phyloP scores from a whole-genome alignment of 2,888 invertebrate species.

The Agrotis segetum region DNA sequence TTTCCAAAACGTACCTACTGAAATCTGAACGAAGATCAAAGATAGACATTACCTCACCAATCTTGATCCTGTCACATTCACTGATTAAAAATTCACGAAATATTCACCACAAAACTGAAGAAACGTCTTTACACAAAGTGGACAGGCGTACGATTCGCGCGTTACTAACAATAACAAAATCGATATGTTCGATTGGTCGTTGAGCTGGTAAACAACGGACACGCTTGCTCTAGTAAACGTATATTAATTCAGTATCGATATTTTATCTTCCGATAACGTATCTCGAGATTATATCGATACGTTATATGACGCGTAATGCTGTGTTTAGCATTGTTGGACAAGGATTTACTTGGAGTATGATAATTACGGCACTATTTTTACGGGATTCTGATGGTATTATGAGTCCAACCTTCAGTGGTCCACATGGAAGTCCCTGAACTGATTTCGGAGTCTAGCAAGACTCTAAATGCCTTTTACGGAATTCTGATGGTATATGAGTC shows the following conservation, averaged over 20 bases:
- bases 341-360: background rate
- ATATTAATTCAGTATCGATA: constrained; percentile 70
- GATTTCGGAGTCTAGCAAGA: too few relatives aligned
- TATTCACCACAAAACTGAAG: constrained; percentile 28
- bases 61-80: background rate
- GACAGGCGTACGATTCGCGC: constrained; percentile 22
- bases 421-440: too few relatives aligned
- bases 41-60: background rate
- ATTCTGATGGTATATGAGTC: too few relatives aligned
- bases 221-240: constrained; percentile 60
- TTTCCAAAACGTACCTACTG: background rate
- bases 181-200: constrained; percentile 41
- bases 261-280: constrained; percentile 58
- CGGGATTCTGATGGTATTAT: too few relatives aligned
- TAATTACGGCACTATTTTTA: too few relatives aligned
- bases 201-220: constrained; percentile 52
- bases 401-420: too few relatives aligned
- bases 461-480: too few relatives aligned
- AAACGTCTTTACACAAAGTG: constrained; percentile 25
- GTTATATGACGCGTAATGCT: constrained; percentile 44
- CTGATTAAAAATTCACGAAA: constrained; percentile 8
- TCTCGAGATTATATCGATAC: constrained; percentile 54
- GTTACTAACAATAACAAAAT: constrained; percentile 59
- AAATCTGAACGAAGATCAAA: background rate
- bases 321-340: constrained; percentile 29